phyloP scores from a whole-genome alignment of 2,888 invertebrate genomes.

The Morinoia aosen region DNA sequence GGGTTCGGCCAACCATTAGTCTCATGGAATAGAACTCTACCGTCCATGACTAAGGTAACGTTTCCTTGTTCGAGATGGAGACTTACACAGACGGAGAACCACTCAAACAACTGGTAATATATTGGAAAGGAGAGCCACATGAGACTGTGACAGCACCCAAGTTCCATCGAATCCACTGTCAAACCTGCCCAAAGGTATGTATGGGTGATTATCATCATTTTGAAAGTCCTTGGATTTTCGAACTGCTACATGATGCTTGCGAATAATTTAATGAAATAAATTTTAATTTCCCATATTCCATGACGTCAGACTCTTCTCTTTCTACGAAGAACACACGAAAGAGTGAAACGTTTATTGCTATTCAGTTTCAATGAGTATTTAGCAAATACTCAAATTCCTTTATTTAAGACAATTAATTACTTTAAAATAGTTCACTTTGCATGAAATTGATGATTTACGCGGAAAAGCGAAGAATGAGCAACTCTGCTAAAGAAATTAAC shows the following conservation, averaged over 20 bases:
- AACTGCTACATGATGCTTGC: neutral
- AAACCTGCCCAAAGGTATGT: neutral
- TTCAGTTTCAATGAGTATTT: too few relatives aligned
- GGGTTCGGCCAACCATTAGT: neutral
- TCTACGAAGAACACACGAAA: neutral
- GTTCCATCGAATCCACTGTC: neutral
- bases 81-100: neutral
- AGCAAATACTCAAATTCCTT: too few relatives aligned
- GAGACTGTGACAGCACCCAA: neutral
- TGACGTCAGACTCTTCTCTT: too few relatives aligned
- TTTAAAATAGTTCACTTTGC: neutral
- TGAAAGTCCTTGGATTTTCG: neutral
- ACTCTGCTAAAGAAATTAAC: neutral
- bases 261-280: neutral
- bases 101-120: neutral
- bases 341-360: neutral
- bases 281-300: neutral
- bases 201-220: neutral
- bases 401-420: neutral
- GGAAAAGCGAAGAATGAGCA: too few relatives aligned
- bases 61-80: neutral
- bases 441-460: neutral
- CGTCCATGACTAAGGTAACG: neutral
- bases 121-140: neutral
- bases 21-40: neutral